Base-by-base conservation (phyloP, 2,888 invertebrate species). In the Paralinhomoeus sp. region DNA sequence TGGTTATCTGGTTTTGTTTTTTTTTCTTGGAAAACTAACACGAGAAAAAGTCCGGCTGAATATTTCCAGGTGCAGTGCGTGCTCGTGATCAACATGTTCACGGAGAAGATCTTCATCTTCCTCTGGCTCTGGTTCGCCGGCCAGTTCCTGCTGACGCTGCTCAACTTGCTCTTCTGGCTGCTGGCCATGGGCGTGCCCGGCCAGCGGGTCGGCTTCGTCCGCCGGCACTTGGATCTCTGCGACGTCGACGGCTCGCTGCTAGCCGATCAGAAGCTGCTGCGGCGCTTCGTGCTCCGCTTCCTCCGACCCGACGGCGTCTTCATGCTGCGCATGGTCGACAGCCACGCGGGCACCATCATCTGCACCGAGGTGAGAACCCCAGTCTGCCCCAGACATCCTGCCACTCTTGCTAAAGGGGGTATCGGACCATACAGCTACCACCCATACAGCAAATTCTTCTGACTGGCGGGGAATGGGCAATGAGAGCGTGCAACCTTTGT, bases 71-170 rank as follows among this genome's bases (percentile, higher is more conserved):
- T 53, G 3, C 53, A 56, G 38, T 60, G 60, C 46, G 60, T 60
- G n/a, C 48, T 60, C 9, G 56, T 57, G 13, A 56, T 57, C 46
- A 57, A 56, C 44, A 55, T 56, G 59, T 54, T 61, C 49, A 58
- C 60, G 17, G 61, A 61, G 48, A 62, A 62, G 49, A 62, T 61
- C 20, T 60, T 60, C 53, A 52, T 60, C 23, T 60, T 57, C 43
- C 50, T 60, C 12, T 62, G 62, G 60, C 48, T 63, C 17, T 62
- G 62, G 62, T 50, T 18, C 23, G 41, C 58, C 37, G 49, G 61
- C 27, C 49, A 64, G 23, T 53, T 56, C 7, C 40, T 55, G 22
- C 48, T 57, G 24, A 56, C 58, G 13, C 47, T 50, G 2, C 37
- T 58, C 24, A 61, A 59, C 42, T 46, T 63, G 23, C 39, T 58